Evolutionary conservation across 2,888 invertebrate genomes (phyloP), one percentile per base, ranked within the genome.

Genomic region (Dichetophora obliterata): DNA sequence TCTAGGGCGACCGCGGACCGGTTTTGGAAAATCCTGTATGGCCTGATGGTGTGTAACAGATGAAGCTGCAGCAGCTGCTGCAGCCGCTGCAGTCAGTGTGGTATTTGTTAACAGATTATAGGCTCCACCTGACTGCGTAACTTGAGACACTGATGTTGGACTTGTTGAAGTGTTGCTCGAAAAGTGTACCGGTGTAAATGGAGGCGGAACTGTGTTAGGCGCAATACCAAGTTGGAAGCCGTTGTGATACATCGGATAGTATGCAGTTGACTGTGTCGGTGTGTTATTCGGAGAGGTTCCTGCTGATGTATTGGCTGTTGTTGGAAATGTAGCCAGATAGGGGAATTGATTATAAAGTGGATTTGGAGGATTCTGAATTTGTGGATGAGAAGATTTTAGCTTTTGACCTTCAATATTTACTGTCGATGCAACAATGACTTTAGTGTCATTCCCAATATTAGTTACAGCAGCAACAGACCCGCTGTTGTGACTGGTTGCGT

Each of bases 221-320:
- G 88, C 86, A 75, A 89, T 87, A 27, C 88, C 85, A 71, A 89
- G 75, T 78, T 89, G 89, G 83, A 89, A 89, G 80, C 89, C 89
- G 82, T 89, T 89, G 77, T 88, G 89, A 82, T 89, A 89, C 89
- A 89, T 88, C 19, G 89, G 89, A 84, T 89, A 89, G 77, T 89
- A 89, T 66, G 85, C 82, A 71, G 86, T 82, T 24, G 86, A 83
- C 52, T 84, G 80, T 19, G 84, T 81, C 48, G 82, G 79, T 27
- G 81, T 80, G 71, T 79, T 79, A 43, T 79, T 80, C 61, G 82
- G 78, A 22, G 84, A 80, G 22, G 83, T 84, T 66, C 82, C 81
- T 19, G 82, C 79, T 27, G 85, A 80, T 75, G 85, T 83, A 69
- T 82, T 82, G 22, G 84, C 82, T 16, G 84, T 79, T 76, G 84